Base-by-base conservation (phyloP, 2,797 vertebrate genomes). In the Rhinatrema bivittatum region DNA sequence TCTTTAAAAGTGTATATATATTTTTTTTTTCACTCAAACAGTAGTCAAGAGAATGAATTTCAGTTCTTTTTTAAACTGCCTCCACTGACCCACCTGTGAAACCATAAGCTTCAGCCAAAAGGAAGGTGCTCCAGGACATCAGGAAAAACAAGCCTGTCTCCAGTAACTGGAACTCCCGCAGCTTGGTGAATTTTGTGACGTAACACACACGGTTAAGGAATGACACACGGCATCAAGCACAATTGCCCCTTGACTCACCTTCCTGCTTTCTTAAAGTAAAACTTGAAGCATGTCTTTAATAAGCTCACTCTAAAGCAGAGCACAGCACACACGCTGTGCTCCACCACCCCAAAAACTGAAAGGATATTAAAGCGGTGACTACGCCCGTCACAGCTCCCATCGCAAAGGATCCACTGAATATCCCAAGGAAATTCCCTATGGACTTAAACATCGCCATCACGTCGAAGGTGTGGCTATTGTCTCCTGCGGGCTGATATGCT, bases 101-200 rank as follows among this genome's bases (percentile, higher is more conserved):
- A 35, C 93, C 92, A 50, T 94, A 98, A 0, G 95, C 94, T 66
- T 98, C 94, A 0, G 95, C 95, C 70, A 98, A 67, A 20, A 98
- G 84, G 50, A 98, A 98, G 0, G 95, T 98, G 66, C 94, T 97
- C 95, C 95, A 98, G 11, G 95, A 98, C 93, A 98, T 97, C 68
- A 98, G 60, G 78, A 98, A 98, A 69, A 98, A 97, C 33, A 98
- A 66, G 3, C 94, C 94, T 0, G 94, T 98, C 80, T 98, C 95
- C 74, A 98, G 54, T 55, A 98, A 72, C 1, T 78, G 91, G 66
- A 98, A 98, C 59, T 98, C 95, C 11, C 90, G 81, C 53, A 98
- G 78, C 49, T 95, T 98, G 25, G 95, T 98, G 68, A 98, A 98
- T 55, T 98, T 98, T n/a, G 95, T 98, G 63, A 98, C 93, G 89